Conservation (phyloP, 1,140 invertebrate species). For the Micrasema longulum region DNA sequence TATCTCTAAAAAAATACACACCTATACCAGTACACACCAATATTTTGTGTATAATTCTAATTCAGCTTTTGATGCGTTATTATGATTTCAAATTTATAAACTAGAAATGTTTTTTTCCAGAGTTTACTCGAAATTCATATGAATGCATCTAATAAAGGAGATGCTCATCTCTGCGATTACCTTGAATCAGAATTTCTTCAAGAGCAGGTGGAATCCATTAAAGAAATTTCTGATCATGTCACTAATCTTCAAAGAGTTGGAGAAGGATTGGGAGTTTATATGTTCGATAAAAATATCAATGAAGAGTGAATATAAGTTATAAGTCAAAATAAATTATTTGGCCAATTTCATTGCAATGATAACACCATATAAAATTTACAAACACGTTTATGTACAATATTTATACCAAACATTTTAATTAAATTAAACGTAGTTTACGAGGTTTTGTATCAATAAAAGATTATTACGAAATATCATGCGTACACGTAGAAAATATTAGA, state of each 20-base stretch:
- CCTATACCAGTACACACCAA: too few relatives aligned
- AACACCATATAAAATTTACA: too few relatives aligned
- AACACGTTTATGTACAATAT: not conserved
- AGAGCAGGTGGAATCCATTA: slow-evolving; percentile 83
- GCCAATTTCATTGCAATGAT: slow-evolving; percentile 4
- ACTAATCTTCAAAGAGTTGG: slow-evolving; percentile 79
- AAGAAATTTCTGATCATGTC: slow-evolving; percentile 77
- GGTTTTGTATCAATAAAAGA: too few relatives aligned
- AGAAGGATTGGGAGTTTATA: slow-evolving; percentile 78
- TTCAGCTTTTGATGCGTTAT: too few relatives aligned
- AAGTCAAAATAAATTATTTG: not conserved
- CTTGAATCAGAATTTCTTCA: slow-evolving; percentile 78
- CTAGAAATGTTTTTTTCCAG: slow-evolving; percentile 63
- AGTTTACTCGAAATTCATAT: slow-evolving; percentile 76
- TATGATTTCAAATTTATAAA: too few relatives aligned
- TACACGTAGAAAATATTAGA: too few relatives aligned
- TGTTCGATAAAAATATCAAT: slow-evolving; percentile 77
- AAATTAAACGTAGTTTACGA: too few relatives aligned
- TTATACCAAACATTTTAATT: too few relatives aligned
- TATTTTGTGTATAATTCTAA: too few relatives aligned
- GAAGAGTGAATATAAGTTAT: slow-evolving; percentile 43
- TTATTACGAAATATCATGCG: too few relatives aligned
- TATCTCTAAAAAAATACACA: too few relatives aligned
- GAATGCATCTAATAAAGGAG: slow-evolving; percentile 73
- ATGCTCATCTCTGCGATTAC: slow-evolving; percentile 80